phyloP scores from a whole-genome alignment of 30 jellyfish, hydroid and myxozoan species.

The Turritopsis rubra region DNA sequence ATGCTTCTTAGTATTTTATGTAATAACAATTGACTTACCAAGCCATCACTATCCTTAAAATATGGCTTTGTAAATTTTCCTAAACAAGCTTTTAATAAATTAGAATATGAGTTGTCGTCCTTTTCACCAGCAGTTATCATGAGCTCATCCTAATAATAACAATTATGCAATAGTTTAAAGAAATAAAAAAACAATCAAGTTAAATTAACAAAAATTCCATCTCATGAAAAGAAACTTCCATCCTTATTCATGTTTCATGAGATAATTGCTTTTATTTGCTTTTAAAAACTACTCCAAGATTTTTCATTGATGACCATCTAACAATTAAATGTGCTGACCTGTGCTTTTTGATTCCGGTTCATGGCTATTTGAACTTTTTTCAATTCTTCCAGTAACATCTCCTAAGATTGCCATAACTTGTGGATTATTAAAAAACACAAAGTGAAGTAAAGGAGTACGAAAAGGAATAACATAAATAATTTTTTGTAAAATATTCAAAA shows the following conservation, averaged over 20 bases:
- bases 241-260: no score
- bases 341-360: constrained; percentile 15
- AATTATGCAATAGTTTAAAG: no score
- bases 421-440: no score
- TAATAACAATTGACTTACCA: constrained; percentile 15
- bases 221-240: no score
- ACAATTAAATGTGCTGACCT: constrained; percentile 5
- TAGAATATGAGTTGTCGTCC: neutral
- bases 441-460: no score
- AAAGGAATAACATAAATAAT: neutral
- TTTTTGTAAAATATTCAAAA: neutral
- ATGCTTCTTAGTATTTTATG: no score
- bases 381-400: constrained; percentile 21
- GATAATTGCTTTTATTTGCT: no score
- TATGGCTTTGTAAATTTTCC: constrained; percentile 31
- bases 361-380: constrained; percentile 29
- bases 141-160: neutral
- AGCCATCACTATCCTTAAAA: constrained; percentile 26
- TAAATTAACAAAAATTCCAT: no score
- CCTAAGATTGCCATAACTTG: no score
- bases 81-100: constrained; percentile 20
- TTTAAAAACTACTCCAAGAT: neutral
- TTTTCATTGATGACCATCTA: neutral
- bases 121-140: neutral
- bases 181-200: no score